These are phyloP conservation scores for Subacronicta megacephala DNA, from an alignment of 2,888 invertebrate genomes.

Conservation along the genomic window DNA sequence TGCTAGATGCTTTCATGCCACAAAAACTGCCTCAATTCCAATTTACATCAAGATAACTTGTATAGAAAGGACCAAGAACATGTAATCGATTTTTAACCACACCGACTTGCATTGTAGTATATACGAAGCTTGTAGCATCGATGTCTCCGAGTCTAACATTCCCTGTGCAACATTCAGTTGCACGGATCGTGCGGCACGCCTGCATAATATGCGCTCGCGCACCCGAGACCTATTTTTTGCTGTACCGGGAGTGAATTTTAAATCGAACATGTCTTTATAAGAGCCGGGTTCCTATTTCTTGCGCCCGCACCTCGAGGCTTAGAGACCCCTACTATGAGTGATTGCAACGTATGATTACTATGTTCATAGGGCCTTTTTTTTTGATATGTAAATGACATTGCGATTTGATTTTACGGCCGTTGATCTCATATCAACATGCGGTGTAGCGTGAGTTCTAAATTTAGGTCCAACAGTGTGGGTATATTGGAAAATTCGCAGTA, in stretches of 20 bases:
- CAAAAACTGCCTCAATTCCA: conserved; percentile 14
- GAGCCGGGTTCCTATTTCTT: conserved; percentile 73
- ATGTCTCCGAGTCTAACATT: conserved; percentile 60
- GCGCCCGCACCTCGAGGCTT: conserved; percentile 59
- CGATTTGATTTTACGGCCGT: conserved; percentile 13
- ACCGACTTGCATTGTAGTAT: conserved; percentile 35
- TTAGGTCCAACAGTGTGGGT: too few relatives aligned
- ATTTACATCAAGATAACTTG: conserved; percentile 20
- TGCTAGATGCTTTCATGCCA: not conserved
- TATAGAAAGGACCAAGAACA: conserved; percentile 28
- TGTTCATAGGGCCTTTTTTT: conserved; percentile 36
- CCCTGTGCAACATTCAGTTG: conserved; percentile 59
- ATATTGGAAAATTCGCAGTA: too few relatives aligned
- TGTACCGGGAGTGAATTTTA: conserved; percentile 82
- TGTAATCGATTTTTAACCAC: conserved; percentile 31
- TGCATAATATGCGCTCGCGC: conserved; percentile 82
- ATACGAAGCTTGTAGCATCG: conserved; percentile 41
- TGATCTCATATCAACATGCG: not conserved
- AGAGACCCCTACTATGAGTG: conserved; percentile 63
- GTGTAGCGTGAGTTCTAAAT: too few relatives aligned
- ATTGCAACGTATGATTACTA: conserved; percentile 25
- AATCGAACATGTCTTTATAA: conserved; percentile 85
- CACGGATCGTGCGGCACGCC: conserved; percentile 85
- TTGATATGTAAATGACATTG: conserved; percentile 27
- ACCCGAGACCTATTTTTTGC: conserved; percentile 86